Evolutionary conservation across 2,797 vertebrate species (phyloP), one percentile per base, ranked within the genome.

Genomic region (Cyprinella venusta): DNA sequence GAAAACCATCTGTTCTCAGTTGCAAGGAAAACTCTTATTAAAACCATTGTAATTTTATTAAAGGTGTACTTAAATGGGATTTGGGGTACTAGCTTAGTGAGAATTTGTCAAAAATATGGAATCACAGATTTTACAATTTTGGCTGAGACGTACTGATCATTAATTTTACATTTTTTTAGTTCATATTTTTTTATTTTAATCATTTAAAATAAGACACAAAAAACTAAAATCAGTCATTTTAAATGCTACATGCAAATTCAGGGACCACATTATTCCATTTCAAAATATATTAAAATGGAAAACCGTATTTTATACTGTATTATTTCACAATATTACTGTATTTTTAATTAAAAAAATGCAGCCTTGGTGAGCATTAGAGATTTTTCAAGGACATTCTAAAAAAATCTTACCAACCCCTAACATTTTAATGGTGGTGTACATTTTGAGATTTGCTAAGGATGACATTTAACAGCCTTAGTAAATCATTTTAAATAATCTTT

Each of bases 1-100:
- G 38, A 21, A 67, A 67, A 24, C 50, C 71, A 76, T 82, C 71
- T 76, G 80, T 40, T 67, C 63, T 36, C 63, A 68, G 59, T 19
- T 74, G 33, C 59, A 40, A 42, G 16, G 16, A 68, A 79, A 33
- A 6, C 40, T 15, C n/a, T 56, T 68, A 40, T 15, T 42, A 69
- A 54, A 26, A 24, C 2, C 16, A 1, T 30, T 19, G 12, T 6
- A 26, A 50, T 40, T 56, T 56, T 56, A 12, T 56, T 79, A 26
- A 69, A 21, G 30, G 2, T 79, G 19, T 36, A 75, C 48, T 50
- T 50, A 50, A 50, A 30, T 8, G 13, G 68, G 5, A 15, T 59
- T 36, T 38, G 40, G 21, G 24, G 24, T 63, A 26, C 12, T 63
- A 63, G 12, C 24, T 63, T 36, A 15, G 4, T 40, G 21, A 40